Evolutionary conservation across 2,113 vertebrate genomes (phyloP).

Genomic region (Mormyrus lacerda): DNA sequence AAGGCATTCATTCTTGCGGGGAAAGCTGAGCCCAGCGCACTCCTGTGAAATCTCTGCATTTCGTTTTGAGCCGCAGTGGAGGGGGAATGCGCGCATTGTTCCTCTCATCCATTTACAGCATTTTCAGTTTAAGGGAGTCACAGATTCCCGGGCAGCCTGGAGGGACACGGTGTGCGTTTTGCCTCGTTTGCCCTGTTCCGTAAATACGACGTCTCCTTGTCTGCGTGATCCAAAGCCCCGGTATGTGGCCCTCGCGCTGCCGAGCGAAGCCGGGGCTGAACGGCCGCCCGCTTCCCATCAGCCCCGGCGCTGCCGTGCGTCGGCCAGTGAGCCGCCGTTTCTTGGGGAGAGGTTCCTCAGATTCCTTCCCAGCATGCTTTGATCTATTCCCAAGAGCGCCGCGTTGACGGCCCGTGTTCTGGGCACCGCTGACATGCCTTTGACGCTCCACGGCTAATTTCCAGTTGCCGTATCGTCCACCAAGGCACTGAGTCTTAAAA

Average conservation of each 20-base stretch:
- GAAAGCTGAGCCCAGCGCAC: conserved; percentile 22
- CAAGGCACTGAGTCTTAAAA: not conserved
- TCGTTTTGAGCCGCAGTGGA: not conserved
- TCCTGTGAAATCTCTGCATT: conserved; percentile 11
- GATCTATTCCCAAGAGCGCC: conserved; percentile 49
- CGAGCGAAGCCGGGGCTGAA: conserved; percentile 32
- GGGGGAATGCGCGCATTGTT: not conserved
- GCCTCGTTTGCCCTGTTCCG: conserved; percentile 17
- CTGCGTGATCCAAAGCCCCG: not conserved
- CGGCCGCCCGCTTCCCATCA: conserved; percentile 27
- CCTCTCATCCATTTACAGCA: conserved; percentile 38
- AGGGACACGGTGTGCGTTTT: conserved; percentile 30
- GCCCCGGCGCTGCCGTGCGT: conserved; percentile 30
- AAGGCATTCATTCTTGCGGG: conserved; percentile 38
- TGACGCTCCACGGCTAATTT: conserved; percentile 42
- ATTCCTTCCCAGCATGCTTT: conserved; percentile 24
- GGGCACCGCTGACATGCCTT: conserved; percentile 44
- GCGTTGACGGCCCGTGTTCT: conserved; percentile 48
- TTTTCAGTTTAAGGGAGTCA: conserved; percentile 28
- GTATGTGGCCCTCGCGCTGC: not conserved
- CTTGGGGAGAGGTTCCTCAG: conserved; percentile 26
- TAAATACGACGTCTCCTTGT: not conserved
- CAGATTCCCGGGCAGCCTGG: conserved; percentile 24
- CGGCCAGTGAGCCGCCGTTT: conserved; percentile 24
- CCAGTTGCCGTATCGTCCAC: conserved; percentile 29